These are phyloP conservation scores for Cisticola juncidis DNA, from an alignment of 2,113 vertebrate species.

Conservation along the genomic window DNA sequence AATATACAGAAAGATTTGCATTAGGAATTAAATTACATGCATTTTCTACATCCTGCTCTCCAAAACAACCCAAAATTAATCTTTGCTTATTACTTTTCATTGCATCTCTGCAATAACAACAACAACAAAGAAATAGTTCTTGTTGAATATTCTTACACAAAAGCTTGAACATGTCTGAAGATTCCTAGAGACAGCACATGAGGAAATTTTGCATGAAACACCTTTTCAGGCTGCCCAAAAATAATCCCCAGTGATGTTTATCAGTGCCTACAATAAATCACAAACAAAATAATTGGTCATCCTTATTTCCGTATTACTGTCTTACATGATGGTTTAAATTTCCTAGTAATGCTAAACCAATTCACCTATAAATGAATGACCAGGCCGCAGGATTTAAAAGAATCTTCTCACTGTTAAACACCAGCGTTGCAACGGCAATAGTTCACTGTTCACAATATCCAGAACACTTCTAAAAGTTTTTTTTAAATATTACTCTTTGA, in stretches of 20 bases:
- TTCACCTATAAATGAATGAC: constrained; percentile 33
- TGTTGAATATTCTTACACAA: neutral
- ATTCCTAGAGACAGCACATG: constrained; percentile 28
- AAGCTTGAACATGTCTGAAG: neutral
- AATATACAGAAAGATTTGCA: neutral
- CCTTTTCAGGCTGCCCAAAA: neutral
- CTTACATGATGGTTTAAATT: constrained; percentile 33
- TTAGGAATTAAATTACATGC: neutral
- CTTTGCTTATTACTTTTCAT: neutral
- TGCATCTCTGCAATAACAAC: neutral
- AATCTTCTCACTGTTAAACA: constrained; percentile 11
- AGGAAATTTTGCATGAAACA: constrained; percentile 53
- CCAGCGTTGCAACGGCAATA: neutral
- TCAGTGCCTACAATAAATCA: constrained; percentile 22
- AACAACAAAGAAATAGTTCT: neutral
- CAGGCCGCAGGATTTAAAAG: neutral
- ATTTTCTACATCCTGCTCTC: neutral
- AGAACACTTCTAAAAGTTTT: neutral
- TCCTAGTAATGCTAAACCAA: constrained; percentile 1
- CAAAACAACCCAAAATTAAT: neutral
- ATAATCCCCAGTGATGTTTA: neutral
- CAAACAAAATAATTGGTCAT: constrained; percentile 19
- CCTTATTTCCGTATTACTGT: neutral
- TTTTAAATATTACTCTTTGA: neutral
- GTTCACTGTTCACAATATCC: neutral